These are phyloP conservation scores for Cheirogaleus medius DNA, from an alignment of 2,113 vertebrate species.

Conservation along the genomic window DNA sequence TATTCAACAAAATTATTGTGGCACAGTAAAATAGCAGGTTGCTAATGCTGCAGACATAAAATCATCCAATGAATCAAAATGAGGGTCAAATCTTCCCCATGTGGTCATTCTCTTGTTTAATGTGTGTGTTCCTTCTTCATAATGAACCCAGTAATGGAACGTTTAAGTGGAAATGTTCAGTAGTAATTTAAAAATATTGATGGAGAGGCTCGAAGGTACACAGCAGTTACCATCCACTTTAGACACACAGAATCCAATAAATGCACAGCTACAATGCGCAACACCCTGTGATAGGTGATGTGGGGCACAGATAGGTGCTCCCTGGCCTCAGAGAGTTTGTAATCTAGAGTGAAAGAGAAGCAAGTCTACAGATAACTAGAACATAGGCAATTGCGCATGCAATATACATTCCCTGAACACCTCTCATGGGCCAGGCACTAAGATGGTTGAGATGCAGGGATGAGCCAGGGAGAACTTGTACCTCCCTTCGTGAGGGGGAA, in stretches of 20 bases:
- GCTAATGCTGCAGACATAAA: conserved; percentile 24
- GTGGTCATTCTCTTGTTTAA: conserved; percentile 51
- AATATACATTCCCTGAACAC: neutral
- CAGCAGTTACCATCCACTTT: neutral
- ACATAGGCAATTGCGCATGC: neutral
- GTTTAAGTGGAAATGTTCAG: conserved; percentile 29
- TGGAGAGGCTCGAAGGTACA: neutral
- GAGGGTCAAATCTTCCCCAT: conserved; percentile 27
- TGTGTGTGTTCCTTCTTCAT: conserved; percentile 19
- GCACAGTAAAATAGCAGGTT: conserved; percentile 23
- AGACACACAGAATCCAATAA: neutral
- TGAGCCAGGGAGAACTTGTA: neutral
- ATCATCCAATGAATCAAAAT: conserved; percentile 49
- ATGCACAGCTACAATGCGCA: neutral
- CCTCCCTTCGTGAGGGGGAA: neutral
- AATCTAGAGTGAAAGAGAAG: neutral
- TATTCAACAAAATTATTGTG: conserved; percentile 14
- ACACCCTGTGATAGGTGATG: neutral
- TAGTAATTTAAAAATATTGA: conserved; percentile 35
- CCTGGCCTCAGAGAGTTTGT: neutral
- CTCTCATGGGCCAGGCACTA: neutral
- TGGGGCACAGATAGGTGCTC: neutral
- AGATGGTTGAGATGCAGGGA: neutral
- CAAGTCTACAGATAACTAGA: neutral
- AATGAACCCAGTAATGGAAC: conserved; percentile 35